Conservation (phyloP, 2,113 vertebrate genomes). For the Etheostoma spectabile region DNA sequence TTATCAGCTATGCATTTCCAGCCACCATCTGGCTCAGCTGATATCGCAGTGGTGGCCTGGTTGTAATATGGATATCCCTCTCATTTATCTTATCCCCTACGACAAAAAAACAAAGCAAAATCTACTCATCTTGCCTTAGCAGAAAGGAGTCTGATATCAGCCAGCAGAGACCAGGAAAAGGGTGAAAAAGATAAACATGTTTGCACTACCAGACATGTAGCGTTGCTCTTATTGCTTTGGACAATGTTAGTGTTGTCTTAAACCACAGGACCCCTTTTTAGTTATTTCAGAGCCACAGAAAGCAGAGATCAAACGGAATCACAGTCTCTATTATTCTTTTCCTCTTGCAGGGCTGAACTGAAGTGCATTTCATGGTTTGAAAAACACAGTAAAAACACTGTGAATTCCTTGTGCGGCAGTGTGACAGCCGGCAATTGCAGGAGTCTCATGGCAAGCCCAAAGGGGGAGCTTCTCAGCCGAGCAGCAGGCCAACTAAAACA, state of each 20-base stretch:
- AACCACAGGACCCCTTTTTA: conserved; percentile 14
- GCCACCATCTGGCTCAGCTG: conserved; percentile 73
- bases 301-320: conserved; percentile 61
- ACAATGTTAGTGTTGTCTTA: conserved; percentile 52
- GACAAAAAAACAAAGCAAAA: conserved; percentile 45
- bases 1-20: conserved; percentile 72
- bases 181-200: conserved; percentile 63
- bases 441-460: conserved; percentile 63
- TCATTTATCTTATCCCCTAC: conserved; percentile 51
- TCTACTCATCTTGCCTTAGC: conserved; percentile 58
- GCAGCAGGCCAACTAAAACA: conserved; percentile 82
- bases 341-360: conserved; percentile 49
- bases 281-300: conserved; percentile 46
- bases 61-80: conserved; percentile 32
- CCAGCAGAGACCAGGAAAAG: conserved; percentile 39
- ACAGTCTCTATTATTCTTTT: conserved; percentile 63
- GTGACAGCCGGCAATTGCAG: conserved; percentile 67
- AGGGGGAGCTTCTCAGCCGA: conserved; percentile 70
- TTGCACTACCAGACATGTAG: conserved; percentile 26
- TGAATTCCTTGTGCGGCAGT: conserved; percentile 57
- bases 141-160: conserved; percentile 51
- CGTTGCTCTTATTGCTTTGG: conserved; percentile 31
- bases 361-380: conserved; percentile 65
- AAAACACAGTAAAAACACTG: conserved; percentile 63
- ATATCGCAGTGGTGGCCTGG: conserved; percentile 53